phyloP scores from a whole-genome alignment of 2,888 invertebrate genomes.

The Hirtodrosophila duncani region DNA sequence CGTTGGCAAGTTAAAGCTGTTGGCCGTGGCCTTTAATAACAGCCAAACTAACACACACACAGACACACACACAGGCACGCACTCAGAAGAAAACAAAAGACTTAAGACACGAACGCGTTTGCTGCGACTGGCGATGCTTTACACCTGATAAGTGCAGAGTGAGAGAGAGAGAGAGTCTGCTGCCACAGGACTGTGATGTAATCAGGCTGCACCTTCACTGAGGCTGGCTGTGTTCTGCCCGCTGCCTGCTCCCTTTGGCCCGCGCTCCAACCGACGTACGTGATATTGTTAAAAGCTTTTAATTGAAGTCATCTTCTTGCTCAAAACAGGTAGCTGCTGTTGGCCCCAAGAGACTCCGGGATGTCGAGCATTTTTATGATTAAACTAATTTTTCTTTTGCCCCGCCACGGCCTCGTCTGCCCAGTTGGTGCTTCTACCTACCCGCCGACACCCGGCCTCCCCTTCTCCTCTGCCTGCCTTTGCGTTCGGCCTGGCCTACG shows the following conservation, averaged over 20 bases:
- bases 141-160: constrained; percentile 60
- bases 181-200: constrained; percentile 68
- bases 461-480: constrained; percentile 7
- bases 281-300: constrained; percentile 77
- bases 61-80: constrained; percentile 7
- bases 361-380: constrained; percentile 73
- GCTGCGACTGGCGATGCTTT: constrained; percentile 58
- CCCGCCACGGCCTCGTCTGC: too few relatives aligned
- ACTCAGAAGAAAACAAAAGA: constrained; percentile 10
- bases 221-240: constrained; percentile 22
- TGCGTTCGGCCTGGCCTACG: constrained; percentile 7
- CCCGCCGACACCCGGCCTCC: constrained; percentile 10
- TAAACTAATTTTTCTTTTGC: constrained; percentile 73
- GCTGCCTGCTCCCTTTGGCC: not conserved
- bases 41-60: constrained; percentile 9
- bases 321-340: constrained; percentile 72
- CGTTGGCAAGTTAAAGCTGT: too few relatives aligned
- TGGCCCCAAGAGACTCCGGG: constrained; percentile 48
- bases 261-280: constrained; percentile 70
- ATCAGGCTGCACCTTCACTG: constrained; percentile 58
- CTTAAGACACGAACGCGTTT: constrained; percentile 46
- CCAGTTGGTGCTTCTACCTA: constrained; percentile 58
- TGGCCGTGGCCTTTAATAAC: constrained; percentile 48
- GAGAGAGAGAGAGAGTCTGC: constrained; percentile 42
- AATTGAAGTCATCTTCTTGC: constrained; percentile 75